Evolutionary conservation across 2,113 vertebrate genomes (phyloP), one percentile per base, ranked within the genome.

Genomic region (Desmodus rotundus): DNA sequence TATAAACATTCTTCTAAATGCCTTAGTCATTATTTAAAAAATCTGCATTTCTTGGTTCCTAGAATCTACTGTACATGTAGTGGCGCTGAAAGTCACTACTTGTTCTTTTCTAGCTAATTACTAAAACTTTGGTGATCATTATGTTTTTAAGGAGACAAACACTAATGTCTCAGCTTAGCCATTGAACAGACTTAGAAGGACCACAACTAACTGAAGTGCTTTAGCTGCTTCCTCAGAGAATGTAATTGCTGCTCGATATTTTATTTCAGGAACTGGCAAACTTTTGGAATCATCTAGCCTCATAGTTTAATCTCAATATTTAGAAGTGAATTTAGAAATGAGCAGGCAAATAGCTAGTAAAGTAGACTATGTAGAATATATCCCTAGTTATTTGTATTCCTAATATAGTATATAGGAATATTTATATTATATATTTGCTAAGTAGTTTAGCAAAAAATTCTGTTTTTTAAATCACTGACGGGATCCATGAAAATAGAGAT

Each of bases 321-420:
- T 80, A 77, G 47, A 87, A 73, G 36, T 68, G 61, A 87, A 84
- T 90, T 92, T 28, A 87, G 73, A 93, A 92, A 77, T 67, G 36
- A 65, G 11, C 43, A 68, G 36, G 36, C n/a, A 65, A 90, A 52
- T 31, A 45, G 36, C 45, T 54, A 72, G 19, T n/a, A 43, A 10
- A 56, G 10, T 56, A 56, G 38, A 9, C 50, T 87, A 5, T 13
- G 26, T 19, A 38, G 56, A 13, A 3, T 33, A 24, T 47, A 43
- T 43, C 15, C 11, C 14, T 38, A 63, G 68, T 5, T 56, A 9
- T 22, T 58, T 58, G 20, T 54, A 54, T 54, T 54, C 52, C 6
- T 54, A 54, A 54, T 54, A 54, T 58, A 24, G 22, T 24, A 56
- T 56, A 10, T 58, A 20, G 8, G 24, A 58, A 58, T 58, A 58